Evolutionary conservation across 2,797 vertebrate genomes (phyloP), one percentile per base, ranked within the genome.

Genomic region (Notolabrus celidotus): DNA sequence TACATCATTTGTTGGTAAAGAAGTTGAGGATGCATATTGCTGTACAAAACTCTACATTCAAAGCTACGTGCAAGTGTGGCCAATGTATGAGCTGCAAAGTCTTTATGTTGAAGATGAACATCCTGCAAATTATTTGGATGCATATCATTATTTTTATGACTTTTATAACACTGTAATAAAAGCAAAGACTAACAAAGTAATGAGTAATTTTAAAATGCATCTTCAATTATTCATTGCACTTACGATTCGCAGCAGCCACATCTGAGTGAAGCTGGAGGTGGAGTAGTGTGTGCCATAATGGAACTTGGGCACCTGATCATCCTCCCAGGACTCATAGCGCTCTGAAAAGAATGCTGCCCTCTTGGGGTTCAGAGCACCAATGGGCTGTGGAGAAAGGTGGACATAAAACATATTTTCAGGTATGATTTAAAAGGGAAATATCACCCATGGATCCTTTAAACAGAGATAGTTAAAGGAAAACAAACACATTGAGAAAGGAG

Each of bases 271-370:
- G 88, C 96, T 96, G 90, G 97, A 96, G 23, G 97, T 99, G 80
- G 98, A 99, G 83, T 99, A 99, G 90, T 99, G 98, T 67, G 98
- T 99, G 54, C 97, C 97, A 2, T 99, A 99, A 92, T 99, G 98
- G 88, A 99, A 99, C 79, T 97, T 98, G 0, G 98, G 97, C 85
- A 99, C 96, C 79, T 99, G 97, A 4, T 98, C 96, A 4, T 99
- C 97, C 88, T 99, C 98, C 98, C 97, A 99, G 1, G 97, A 94
- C 72, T 98, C 97, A 0, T 94, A 97, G 57, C 97, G 95, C 66
- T 99, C 97, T 0, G 96, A 95, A 83, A 99, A 99, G 92, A 97
- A 98, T 0, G 97, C 97, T 12, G 96, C 98, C 87, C 98, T 94
- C 93, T 99, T 99, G 45, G 98, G 98, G 91, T 99, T 99, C 84